Base-by-base conservation (phyloP, 1,140 invertebrate species). In the Hyles vespertilio region DNA sequence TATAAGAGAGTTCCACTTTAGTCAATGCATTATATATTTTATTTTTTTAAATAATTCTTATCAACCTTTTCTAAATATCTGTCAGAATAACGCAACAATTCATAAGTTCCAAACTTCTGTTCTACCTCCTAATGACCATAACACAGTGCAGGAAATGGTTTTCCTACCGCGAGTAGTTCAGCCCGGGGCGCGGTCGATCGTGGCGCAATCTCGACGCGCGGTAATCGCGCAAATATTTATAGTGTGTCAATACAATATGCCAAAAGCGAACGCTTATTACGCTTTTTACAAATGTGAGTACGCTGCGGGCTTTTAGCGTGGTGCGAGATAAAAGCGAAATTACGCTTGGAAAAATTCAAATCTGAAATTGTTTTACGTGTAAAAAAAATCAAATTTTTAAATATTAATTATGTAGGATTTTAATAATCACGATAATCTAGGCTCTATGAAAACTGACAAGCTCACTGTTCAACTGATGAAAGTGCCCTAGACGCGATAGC, bases 231-330 rank as follows among this genome's bases (percentile, higher is more conserved):
- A 80, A 84, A 87, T 82, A 84, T 85, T 87, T 84, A 87, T 87
- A 65, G 76, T 73, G 77, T 87, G 84, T 87, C 82, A 85, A 87
- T 84, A 79, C 79, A 81, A 84, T 83, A 85, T 76, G 81, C 82
- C 82, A 84, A 87, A 87, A 79, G 74, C 65, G 74, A 69, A 65
- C 69, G 71, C 84, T 85, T 87, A 84, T 85, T 84, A 87, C 73
- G 69, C 69, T 86, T 84, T 84, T 86, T 86, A 84, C 77, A 86
- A 85, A 87, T 84, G 80, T 79, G 69, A 67, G 72, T 70, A 67
- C 61, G 77, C 80, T 84, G 62, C 70, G 57, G 79, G 77, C 72
- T 62, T 64, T 58, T 40, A n/a, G 10, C 55, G 51, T 74, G 72
- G 67, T 63, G 1, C 46, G 67, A 67, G 59, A 58, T 11, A 63